Evolutionary conservation across 1,140 invertebrate species (phyloP).

Genomic region (Leptopilina boulardi): DNA sequence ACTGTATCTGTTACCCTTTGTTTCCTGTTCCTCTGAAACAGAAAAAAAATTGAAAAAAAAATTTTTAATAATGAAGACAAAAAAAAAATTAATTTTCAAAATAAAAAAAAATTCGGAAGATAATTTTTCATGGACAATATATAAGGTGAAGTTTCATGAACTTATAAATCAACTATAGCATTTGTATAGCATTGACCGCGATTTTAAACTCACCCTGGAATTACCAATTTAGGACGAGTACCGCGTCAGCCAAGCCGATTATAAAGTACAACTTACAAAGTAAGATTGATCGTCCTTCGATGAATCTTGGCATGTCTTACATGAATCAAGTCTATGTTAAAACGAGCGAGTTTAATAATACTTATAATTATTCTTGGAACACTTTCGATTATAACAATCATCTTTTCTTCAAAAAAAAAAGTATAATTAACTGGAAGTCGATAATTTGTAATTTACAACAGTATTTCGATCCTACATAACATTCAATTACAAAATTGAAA

Average conservation of each 20-base stretch:
- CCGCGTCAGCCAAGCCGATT: conserved; percentile 31
- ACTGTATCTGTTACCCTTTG: neutral
- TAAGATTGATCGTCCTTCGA: conserved; percentile 48
- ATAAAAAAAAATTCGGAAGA: neutral
- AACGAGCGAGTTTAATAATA: neutral
- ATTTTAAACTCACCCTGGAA: conserved; percentile 54
- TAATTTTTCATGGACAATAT: neutral
- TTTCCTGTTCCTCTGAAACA: conserved; percentile 31
- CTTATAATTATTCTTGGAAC: conserved; percentile 2
- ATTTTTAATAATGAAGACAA: neutral
- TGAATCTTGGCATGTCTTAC: conserved; percentile 40
- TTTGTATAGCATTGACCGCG: conserved; percentile 62
- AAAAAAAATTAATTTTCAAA: neutral
- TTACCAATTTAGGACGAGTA: conserved; percentile 52
- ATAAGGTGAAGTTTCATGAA: conserved; percentile 28
- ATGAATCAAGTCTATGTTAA: conserved; percentile 41
- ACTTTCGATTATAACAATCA: neutral
- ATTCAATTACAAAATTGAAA: no score
- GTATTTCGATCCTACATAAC: neutral
- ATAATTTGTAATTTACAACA: neutral
- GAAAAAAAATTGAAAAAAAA: neutral
- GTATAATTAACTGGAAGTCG: neutral
- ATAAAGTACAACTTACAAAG: conserved; percentile 33
- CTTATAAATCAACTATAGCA: conserved; percentile 47
- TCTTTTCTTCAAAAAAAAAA: neutral